Evolutionary conservation across 2,888 invertebrate species (phyloP).

Genomic region (Listrodromus nycthemerus): DNA sequence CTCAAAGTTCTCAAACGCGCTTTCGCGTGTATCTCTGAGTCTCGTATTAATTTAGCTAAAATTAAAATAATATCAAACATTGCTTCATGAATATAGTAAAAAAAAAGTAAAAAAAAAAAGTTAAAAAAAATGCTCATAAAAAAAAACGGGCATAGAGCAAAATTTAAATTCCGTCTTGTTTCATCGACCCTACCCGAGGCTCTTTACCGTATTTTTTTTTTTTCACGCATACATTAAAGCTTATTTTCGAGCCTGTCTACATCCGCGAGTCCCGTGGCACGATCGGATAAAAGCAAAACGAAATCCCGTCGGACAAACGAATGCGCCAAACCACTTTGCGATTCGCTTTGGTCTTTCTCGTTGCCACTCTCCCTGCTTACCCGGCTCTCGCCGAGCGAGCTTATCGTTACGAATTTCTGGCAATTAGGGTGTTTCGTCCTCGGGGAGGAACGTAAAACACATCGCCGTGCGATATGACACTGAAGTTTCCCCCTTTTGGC

Average conservation of each 20-base stretch:
- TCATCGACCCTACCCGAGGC: background rate
- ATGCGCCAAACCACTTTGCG: background rate
- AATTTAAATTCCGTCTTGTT: background rate
- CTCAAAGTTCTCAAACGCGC: too few species aligned
- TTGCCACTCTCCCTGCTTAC: background rate
- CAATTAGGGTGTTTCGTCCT: conserved; percentile 18
- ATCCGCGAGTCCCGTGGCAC: background rate
- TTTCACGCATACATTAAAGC: background rate
- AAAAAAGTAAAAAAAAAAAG: background rate
- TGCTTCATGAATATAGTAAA: too few species aligned
- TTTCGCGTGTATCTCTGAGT: too few species aligned
- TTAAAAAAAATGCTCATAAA: background rate
- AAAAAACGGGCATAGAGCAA: background rate
- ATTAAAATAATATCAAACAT: too few species aligned
- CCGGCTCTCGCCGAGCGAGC: background rate
- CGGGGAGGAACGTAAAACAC: background rate
- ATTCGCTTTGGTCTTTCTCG: conserved; percentile 23
- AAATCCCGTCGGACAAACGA: conserved; percentile 12
- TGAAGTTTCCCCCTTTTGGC: background rate
- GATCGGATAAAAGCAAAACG: background rate
- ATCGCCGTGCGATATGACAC: background rate
- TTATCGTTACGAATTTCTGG: conserved; percentile 21
- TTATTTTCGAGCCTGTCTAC: background rate
- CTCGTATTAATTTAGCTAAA: too few species aligned
- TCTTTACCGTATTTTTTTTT: background rate